A percentile compares a stretch with the other conserved stretches of the same genome.
Evolutionary conservation across 1,140 invertebrate genomes (phyloP).

Genomic region (Megalopta genalis): DNA sequence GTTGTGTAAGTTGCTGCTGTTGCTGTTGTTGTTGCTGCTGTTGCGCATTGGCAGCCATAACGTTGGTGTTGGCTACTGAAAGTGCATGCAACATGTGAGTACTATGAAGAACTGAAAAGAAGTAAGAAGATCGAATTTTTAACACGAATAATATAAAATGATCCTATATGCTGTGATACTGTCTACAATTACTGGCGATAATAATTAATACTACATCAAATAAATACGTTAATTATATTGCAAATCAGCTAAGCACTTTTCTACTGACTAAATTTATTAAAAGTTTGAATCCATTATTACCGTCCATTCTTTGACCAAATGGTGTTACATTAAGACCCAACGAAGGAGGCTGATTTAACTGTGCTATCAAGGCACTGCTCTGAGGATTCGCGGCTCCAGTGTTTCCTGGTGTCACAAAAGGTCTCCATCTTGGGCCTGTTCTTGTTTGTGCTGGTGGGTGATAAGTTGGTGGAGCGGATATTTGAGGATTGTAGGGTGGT

Average conservation of each 20-base stretch:
- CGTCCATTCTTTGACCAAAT: conserved; percentile 80
- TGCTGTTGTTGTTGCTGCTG: conserved; percentile 75
- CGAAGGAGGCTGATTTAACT: conserved; percentile 83
- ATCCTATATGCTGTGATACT: too few species aligned
- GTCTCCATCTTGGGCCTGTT: conserved; percentile 72
- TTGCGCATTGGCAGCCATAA: conserved; percentile 77
- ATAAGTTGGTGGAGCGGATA: conserved; percentile 81
- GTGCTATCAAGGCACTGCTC: conserved; percentile 84
- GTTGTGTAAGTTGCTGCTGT: conserved; percentile 70
- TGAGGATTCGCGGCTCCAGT: conserved; percentile 76
- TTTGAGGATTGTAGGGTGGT: conserved; percentile 76
- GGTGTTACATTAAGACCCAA: conserved; percentile 80
- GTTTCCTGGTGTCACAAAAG: conserved; percentile 72
- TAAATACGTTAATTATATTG: too few species aligned
- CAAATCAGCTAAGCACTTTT: too few species aligned
- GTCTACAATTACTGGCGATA: too few species aligned
- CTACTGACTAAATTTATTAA: not conserved
- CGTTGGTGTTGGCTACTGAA: conserved; percentile 67
- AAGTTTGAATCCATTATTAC: conserved; percentile 62
- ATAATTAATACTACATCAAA: too few species aligned
- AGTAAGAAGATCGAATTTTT: too few species aligned
- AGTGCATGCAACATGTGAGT: not conserved
- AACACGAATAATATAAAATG: too few species aligned
- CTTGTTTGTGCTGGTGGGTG: conserved; percentile 71
- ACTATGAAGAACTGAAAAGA: too few species aligned